Base-by-base conservation (phyloP, 2,113 vertebrate genomes). In the Poecilia latipinna region DNA sequence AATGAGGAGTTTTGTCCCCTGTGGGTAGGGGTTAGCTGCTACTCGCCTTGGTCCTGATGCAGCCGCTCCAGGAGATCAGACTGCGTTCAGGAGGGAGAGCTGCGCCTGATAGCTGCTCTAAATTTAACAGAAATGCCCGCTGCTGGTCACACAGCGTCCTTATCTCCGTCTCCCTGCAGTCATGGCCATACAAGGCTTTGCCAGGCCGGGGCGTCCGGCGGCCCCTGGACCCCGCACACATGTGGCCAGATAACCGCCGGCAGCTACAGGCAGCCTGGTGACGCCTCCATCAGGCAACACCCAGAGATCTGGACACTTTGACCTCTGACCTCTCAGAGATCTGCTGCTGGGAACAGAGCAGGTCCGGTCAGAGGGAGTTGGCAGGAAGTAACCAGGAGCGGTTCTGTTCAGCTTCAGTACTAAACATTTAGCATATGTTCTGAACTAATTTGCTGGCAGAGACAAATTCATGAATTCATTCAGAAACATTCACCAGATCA, bases 151-250 rank as follows among this genome's bases (percentile, higher is more conserved):
- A 96, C 95, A 90, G 94, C 94, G 95, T 95, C 17, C 90, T 97
- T 98, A 98, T 98, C 97, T 61, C 94, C 76, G 91, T 92, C 93
- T 94, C 95, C 95, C 93, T 86, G 92, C 24, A 91, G 94, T 90
- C 93, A 91, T 96, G 96, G 96, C 97, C 97, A 96, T 99, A 98
- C 96, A 99, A 97, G 97, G 97, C 93, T 94, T 93, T 95, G 94
- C 92, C 92, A 94, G 95, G 83, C 95, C 86, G 72, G 73, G 93
- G 91, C 95, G 35, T 37, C 35, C 35, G 10, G 94, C 92, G 95
- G 95, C 82, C 95, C 87, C 72, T 24, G 85, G 74, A 92, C 91
- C 95, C 92, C 93, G 86, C 93, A 5, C 87, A 95, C 96, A 96
- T 85, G 81, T 92, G 87, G 90, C 17, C 37, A 95, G 95, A 96